Percentiles rank a stretch among this genome's conserved stretches.
phyloP scores from a whole-genome alignment of 2,888 invertebrate genomes.

The Tetragnatha montana region DNA sequence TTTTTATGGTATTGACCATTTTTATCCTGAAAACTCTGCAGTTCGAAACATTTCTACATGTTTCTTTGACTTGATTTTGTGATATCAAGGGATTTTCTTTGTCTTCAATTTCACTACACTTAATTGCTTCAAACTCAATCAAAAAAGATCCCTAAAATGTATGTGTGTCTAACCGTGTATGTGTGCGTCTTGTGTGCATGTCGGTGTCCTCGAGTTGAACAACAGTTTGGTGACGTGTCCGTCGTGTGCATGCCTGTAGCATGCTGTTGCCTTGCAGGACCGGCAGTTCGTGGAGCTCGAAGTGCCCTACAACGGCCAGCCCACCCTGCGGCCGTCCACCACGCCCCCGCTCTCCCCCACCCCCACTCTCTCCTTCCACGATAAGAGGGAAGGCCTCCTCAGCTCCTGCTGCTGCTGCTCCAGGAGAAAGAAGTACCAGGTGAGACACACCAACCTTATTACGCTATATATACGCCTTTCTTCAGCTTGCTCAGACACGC shows the following conservation, averaged over 20 bases:
- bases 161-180: not conserved
- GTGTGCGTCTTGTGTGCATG: not conserved
- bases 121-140: too few species aligned
- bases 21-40: too few species aligned
- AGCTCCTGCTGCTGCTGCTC: constrained; percentile 88
- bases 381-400: constrained; percentile 77
- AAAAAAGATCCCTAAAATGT: too few species aligned
- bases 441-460: constrained; percentile 75
- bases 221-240: not conserved
- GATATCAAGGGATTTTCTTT: too few species aligned
- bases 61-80: too few species aligned
- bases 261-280: constrained; percentile 81
- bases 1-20: too few species aligned
- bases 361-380: constrained; percentile 73
- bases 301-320: constrained; percentile 94
- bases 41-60: too few species aligned
- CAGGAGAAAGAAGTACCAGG: constrained; percentile 92
- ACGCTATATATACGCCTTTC: not conserved
- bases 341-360: constrained; percentile 76
- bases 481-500: not conserved
- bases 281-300: constrained; percentile 98
- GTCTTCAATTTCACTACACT: too few species aligned
- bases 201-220: not conserved
- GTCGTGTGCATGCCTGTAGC: constrained; percentile 4
- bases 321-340: constrained; percentile 84